Base-by-base conservation (phyloP, 2,888 invertebrate species). In the Nesidiocoris tenuis region DNA sequence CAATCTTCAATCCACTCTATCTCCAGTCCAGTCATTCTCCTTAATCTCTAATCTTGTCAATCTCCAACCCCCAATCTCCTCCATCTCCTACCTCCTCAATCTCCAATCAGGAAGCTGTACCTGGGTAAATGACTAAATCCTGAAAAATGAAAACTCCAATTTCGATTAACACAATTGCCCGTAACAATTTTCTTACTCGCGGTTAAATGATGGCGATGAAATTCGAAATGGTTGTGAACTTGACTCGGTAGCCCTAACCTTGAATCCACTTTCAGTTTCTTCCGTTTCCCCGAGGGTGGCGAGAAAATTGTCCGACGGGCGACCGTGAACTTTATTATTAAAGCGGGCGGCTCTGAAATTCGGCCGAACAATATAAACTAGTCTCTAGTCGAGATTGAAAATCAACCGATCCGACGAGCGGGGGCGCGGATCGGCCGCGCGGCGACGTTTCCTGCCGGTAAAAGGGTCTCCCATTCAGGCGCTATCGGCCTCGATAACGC, bases 301-400 rank as follows among this genome's bases (percentile, higher is more conserved):
- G n/a, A 7, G 54, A 19, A 59, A 59, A 19, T 59, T 59, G 59
- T 59, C n/a, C 5, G 59, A 3, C 17, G n/a, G 3, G 59, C 59
- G 59, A 59, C 59, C n/a, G 59, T 59, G 59, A 59, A 59, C 19
- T 59, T 59, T 59, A 59, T 59, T 59, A 59, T 59, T 19, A 59
- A 39, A 3, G 12, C 39, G 39, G 39, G n/a, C n/a, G n/a, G n/a
- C n/a, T n/a, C 39, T 39, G 5, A 39, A 39, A 39, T 39, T 39
- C 39, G 39, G 12, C n/a, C 39, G 39, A 39, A 39, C 39, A 39
- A 39, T 39, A 39, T 39, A 39, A 39, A 39, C 39, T 39, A 39
- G n/a, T n/a, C n/a, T n/a, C n/a, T n/a, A n/a, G n/a, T 39, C 39
- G 39, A 39, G 3, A 12, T 39, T 39, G 39, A 12, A 39, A 39